Conservation (phyloP, 35 echinoderm and acorn worm species). For the Hemicentrotus pulcherrimus region DNA sequence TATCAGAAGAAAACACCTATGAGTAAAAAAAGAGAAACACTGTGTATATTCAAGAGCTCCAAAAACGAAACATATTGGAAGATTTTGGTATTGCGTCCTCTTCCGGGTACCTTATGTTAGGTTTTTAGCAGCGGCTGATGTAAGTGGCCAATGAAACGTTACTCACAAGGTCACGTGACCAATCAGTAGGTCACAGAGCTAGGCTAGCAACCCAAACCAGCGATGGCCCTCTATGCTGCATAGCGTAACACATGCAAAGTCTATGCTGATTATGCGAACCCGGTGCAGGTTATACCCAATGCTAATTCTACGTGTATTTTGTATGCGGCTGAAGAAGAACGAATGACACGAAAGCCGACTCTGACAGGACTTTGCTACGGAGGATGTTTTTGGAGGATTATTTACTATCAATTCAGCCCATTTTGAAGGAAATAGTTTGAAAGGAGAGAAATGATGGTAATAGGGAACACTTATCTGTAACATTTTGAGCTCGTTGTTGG, state of each 20-base stretch:
- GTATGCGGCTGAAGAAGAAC: not conserved
- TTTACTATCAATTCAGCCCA: not conserved
- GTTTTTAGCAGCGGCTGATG: not conserved
- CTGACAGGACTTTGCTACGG: not conserved
- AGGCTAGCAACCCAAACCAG: constrained; percentile 35
- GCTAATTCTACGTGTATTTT: not conserved
- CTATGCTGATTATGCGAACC: constrained; percentile 36
- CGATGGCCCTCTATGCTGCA: not conserved
- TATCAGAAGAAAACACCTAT: no score
- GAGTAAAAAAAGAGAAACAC: no score
- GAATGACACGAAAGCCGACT: not conserved
- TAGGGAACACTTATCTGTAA: not conserved
- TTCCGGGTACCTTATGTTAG: not conserved
- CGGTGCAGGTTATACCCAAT: not conserved
- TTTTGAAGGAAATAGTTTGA: not conserved
- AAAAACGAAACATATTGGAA: not conserved
- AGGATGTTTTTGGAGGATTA: not conserved
- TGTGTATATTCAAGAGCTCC: no score
- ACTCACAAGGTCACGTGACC: not conserved
- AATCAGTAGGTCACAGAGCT: constrained; percentile 25
- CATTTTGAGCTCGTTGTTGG: not conserved
- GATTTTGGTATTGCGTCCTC: not conserved
- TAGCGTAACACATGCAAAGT: constrained; percentile 33
- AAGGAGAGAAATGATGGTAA: not conserved
- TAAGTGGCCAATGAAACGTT: constrained; percentile 9